Percentiles rank a stretch among this genome's conserved stretches.
Evolutionary conservation across 2,888 invertebrate genomes (phyloP).

Genomic region (Ceriagrion tenellum): DNA sequence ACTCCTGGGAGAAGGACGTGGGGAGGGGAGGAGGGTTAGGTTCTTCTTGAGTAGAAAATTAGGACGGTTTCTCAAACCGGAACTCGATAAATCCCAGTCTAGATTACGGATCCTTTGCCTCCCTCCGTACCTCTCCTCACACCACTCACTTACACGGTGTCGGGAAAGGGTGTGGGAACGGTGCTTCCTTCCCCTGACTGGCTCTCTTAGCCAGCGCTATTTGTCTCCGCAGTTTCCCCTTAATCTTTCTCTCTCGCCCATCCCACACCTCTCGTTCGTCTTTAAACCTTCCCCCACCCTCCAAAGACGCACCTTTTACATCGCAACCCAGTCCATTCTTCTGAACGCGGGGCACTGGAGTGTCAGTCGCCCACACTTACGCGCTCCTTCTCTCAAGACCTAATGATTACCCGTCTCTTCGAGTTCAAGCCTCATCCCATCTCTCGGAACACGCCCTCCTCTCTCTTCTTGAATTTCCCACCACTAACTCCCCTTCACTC

Average conservation of each 20-base stretch:
- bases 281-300: background rate
- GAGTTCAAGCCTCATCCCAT: background rate
- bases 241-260: slow-evolving; percentile 1
- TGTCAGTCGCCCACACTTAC: background rate
- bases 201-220: slow-evolving; percentile 41
- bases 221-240: slow-evolving; percentile 40
- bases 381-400: background rate
- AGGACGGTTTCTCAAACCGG: slow-evolving; percentile 54
- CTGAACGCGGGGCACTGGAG: background rate
- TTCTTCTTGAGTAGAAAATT: slow-evolving; percentile 45
- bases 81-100: slow-evolving; percentile 47
- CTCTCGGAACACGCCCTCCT: too few relatives aligned
- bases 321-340: background rate
- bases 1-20: background rate
- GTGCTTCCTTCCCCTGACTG: slow-evolving; percentile 1
- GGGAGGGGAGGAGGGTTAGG: background rate
- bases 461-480: too few relatives aligned
- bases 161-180: background rate
- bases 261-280: background rate
- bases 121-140: background rate
- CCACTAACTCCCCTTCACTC: too few relatives aligned
- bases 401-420: background rate
- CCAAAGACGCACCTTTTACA: background rate
- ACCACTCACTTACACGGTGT: background rate
- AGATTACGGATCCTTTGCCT: slow-evolving; percentile 42